phyloP scores from a whole-genome alignment of 2,113 vertebrate genomes.

The Conger conger region DNA sequence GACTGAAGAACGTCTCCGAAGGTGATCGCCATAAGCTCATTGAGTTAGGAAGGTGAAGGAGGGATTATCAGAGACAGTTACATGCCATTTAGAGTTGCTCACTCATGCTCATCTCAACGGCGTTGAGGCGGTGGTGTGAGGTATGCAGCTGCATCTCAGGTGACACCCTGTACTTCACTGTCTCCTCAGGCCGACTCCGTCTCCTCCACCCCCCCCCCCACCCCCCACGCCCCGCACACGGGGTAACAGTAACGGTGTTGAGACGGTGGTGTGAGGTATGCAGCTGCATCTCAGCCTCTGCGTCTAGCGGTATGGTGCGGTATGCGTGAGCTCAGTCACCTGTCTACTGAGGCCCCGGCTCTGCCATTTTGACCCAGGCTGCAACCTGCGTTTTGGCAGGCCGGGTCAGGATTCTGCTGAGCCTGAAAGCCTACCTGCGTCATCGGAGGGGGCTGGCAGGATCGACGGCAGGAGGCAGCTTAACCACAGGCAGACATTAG shows the following conservation, averaged over 20 bases:
- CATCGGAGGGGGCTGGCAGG: background rate
- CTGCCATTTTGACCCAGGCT: conserved; percentile 2
- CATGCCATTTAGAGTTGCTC: background rate
- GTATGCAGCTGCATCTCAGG: background rate
- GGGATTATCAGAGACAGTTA: background rate
- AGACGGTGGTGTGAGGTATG: conserved; percentile 58
- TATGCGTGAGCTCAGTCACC: conserved; percentile 21
- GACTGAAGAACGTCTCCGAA: background rate
- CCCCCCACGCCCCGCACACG: conserved; percentile 12
- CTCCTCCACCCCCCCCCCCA: background rate
- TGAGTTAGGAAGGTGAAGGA: background rate
- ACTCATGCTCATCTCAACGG: too few relatives aligned
- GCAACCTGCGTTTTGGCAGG: background rate
- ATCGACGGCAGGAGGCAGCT: background rate
- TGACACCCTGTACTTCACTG: background rate
- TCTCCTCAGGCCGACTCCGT: background rate
- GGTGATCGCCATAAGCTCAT: background rate
- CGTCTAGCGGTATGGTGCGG: conserved; percentile 36
- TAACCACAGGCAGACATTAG: conserved; percentile 2
- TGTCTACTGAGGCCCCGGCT: background rate
- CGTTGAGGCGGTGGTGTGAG: too few relatives aligned
- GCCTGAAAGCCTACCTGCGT: background rate
- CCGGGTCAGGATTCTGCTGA: background rate
- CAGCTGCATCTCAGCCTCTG: conserved; percentile 25
- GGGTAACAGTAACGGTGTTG: conserved; percentile 56